Evolutionary conservation across 2,888 invertebrate species (phyloP), one percentile per base, ranked within the genome.

Genomic region (Daptonema setosum): DNA sequence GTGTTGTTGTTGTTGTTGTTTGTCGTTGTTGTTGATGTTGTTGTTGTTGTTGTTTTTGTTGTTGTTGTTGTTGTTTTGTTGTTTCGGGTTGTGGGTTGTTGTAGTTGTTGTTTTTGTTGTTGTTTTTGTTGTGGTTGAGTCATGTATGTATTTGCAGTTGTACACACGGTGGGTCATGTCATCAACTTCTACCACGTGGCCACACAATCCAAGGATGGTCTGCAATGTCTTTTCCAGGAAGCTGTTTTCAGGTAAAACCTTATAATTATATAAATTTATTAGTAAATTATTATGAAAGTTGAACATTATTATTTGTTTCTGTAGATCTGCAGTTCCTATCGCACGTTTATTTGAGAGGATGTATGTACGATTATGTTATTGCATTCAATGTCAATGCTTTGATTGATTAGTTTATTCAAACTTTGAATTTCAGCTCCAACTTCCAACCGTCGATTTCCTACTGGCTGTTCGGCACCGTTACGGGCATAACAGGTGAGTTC

Each of bases 171-270:
- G 1, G 91, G 91, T 0, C 93, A 93, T 67, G 83, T 91, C 70
- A 86, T 93, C 35, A 93, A 93, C 74, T 93, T 93, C 73, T 93
- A 93, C 71, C 91, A 93, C 68, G 85, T 93, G 0, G 88, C 88
- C 2, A 91, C 90, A 0, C 93, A 93, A 68, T 87, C 90, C 0
- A 78, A 88, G 1, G 88, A 87, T 67, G 87, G 93, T 72, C 74
- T 93, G 1, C 79, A 83, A 35, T 93, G 91, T 68, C 77, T 93
- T 5, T 91, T 91, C 1, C 83, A 85, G 62, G 91, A 93, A 73
- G 83, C 93, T 11, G 83, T 86, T 65, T 91, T 93, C 68, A 66
- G 66, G 66, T 67, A 47, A 28, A 57, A n/a, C n/a, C n/a, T n/a
- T n/a, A n/a, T n/a, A n/a, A n/a, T n/a, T n/a, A n/a, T n/a, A n/a